Evolutionary conservation across 2,113 vertebrate species (phyloP).

Genomic region (Brachyistius frenatus): DNA sequence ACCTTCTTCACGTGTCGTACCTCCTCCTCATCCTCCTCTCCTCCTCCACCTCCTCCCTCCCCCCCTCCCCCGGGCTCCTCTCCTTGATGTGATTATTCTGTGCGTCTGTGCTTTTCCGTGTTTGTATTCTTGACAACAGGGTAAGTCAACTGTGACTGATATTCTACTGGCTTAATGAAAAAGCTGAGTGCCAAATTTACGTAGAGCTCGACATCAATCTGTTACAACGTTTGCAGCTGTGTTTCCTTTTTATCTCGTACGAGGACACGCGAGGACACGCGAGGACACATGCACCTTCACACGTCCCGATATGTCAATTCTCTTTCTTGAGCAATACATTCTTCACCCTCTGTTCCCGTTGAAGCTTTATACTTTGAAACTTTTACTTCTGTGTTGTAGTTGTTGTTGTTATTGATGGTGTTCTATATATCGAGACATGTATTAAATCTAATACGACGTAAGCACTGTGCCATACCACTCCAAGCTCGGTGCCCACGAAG

Average conservation of each 20-base stretch:
- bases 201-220: constrained; percentile 71
- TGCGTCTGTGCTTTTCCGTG: constrained; percentile 79
- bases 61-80: constrained; percentile 58
- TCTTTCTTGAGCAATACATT: constrained; percentile 82
- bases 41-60: neutral
- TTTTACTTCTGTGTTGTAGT: constrained; percentile 70
- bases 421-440: constrained; percentile 75
- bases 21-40: constrained; percentile 11
- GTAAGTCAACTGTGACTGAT: constrained; percentile 82
- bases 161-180: constrained; percentile 76
- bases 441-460: constrained; percentile 76
- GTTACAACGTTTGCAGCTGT: constrained; percentile 60
- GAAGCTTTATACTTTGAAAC: constrained; percentile 65
- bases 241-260: constrained; percentile 60
- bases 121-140: constrained; percentile 83
- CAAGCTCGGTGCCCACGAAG: constrained; percentile 71
- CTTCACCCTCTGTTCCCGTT: constrained; percentile 42
- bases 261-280: constrained; percentile 38
- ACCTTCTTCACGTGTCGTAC: constrained; percentile 1
- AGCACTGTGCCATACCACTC: constrained; percentile 83
- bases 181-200: constrained; percentile 81
- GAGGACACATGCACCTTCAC: constrained; percentile 26
- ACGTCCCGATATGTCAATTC: constrained; percentile 36
- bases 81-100: constrained; percentile 73
- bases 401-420: constrained; percentile 69